phyloP scores from a whole-genome alignment of 2,113 vertebrate species.

The Vulpes ferrilata region DNA sequence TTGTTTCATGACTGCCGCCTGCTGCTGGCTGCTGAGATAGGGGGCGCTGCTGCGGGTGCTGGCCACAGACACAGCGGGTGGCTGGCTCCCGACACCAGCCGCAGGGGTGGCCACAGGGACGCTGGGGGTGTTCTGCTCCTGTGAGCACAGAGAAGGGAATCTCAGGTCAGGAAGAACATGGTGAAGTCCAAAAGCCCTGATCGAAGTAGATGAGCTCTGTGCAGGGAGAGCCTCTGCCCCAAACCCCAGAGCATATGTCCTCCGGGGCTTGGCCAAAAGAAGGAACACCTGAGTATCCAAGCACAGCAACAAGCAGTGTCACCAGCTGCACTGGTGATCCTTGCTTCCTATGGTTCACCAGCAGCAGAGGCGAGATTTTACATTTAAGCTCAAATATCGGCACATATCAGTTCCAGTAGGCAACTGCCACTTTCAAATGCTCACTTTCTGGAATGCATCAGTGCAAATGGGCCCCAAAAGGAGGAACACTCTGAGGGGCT shows the following conservation, averaged over 20 bases:
- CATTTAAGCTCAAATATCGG: not conserved
- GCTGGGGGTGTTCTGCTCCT: constrained; percentile 93
- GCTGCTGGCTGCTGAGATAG: constrained; percentile 92
- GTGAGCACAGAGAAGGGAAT: constrained; percentile 1
- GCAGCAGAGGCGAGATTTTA: not conserved
- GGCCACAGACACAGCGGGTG: constrained; percentile 88
- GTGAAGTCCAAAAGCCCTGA: not conserved
- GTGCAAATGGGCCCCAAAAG: not conserved
- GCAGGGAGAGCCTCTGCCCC: not conserved
- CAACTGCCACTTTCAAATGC: not conserved
- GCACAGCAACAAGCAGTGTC: not conserved
- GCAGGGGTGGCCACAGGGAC: constrained; percentile 89
- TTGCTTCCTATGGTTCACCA: not conserved
- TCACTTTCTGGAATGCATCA: not conserved
- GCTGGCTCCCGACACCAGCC: constrained; percentile 88
- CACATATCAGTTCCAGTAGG: not conserved
- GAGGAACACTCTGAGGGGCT: not conserved
- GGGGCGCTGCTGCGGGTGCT: constrained; percentile 89
- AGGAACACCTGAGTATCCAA: accelerated
- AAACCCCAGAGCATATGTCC: not conserved
- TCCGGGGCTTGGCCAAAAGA: not conserved
- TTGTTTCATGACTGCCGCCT: constrained; percentile 92
- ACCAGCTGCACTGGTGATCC: accelerated
- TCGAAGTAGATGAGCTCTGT: not conserved
- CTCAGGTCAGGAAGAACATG: constrained; percentile 39